phyloP scores from a whole-genome alignment of 1,140 invertebrate species.

The Pteromalus puparum region DNA sequence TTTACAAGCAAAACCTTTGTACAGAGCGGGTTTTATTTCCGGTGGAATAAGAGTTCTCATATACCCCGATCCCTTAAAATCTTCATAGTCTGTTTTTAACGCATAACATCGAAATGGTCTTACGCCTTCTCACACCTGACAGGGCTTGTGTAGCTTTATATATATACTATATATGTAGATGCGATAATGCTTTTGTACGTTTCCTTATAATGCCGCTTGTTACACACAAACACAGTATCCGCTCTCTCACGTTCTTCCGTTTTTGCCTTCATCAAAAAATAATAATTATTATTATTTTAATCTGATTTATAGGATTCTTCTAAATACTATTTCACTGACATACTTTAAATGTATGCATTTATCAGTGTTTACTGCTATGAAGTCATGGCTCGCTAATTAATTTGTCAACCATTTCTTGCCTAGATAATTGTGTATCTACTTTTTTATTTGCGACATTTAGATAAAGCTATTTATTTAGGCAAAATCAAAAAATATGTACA shows the following conservation, averaged over 20 bases:
- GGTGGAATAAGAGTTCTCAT: conserved; percentile 4
- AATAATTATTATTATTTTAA: conserved; percentile 13
- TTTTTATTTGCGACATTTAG: neutral
- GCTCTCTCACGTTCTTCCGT: conserved; percentile 9
- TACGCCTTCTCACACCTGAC: conserved; percentile 15
- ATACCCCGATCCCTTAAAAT: neutral
- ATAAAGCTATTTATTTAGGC: neutral
- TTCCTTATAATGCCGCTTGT: conserved; percentile 43
- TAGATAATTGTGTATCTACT: neutral
- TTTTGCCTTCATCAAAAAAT: conserved; percentile 4
- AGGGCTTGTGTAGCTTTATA: conserved; percentile 38
- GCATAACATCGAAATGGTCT: conserved; percentile 45
- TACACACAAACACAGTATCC: conserved; percentile 22
- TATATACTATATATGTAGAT: conserved; percentile 24
- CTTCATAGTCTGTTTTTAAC: conserved; percentile 26
- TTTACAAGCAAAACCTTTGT: conserved; percentile 33
- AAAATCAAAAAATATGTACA: neutral
- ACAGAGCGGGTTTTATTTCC: conserved; percentile 35
- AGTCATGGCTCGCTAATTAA: conserved; percentile 6
- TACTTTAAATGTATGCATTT: neutral
- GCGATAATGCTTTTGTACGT: conserved; percentile 42
- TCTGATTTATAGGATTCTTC: neutral
- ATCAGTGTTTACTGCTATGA: neutral
- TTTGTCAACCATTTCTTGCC: conserved; percentile 1
- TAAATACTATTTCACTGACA: neutral